Evolutionary conservation across 2,113 vertebrate species (phyloP), one percentile per base, ranked within the genome.

Genomic region (Aplodontia rufa): DNA sequence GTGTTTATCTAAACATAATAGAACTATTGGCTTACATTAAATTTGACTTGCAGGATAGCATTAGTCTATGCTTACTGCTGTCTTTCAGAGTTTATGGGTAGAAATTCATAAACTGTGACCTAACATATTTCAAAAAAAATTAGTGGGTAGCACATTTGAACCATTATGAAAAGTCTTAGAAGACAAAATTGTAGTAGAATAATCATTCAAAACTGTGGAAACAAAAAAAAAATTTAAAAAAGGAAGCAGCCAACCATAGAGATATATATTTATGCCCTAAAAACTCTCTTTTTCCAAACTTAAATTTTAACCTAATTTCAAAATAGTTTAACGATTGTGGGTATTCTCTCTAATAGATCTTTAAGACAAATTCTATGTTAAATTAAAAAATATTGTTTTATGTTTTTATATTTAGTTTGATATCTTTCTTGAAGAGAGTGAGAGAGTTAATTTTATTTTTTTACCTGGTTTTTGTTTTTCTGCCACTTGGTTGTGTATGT

Each of bases 391-490:
- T 64, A 22, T 26, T 60, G 7, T 66, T 88, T 90, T 72, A 22
- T 71, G 72, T 83, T 81, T 81, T 90, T 42, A n/a, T 87, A 37
- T 72, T 83, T 91, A 93, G n/a, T 13, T 95, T 84, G 45, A 68
- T 80, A 37, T 83, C 81, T 94, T 93, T 87, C n/a, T n/a, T n/a
- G n/a, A n/a, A n/a, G n/a, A n/a, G n/a, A n/a, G n/a, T n/a, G n/a
- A n/a, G n/a, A n/a, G n/a, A n/a, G n/a, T n/a, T n/a, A n/a, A n/a
- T n/a, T n/a, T n/a, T n/a, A n/a, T n/a, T n/a, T n/a, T n/a, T n/a
- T n/a, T n/a, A n/a, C n/a, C n/a, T n/a, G n/a, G n/a, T n/a, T n/a
- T n/a, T n/a, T n/a, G n/a, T n/a, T n/a, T n/a, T n/a, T n/a, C n/a
- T n/a, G n/a, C n/a, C n/a, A n/a, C n/a, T n/a, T n/a, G n/a, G n/a